A percentile compares a stretch with the other conserved stretches of the same genome.
Conservation (phyloP, 2,888 invertebrate genomes). For the Strigamia maritima region DNA sequence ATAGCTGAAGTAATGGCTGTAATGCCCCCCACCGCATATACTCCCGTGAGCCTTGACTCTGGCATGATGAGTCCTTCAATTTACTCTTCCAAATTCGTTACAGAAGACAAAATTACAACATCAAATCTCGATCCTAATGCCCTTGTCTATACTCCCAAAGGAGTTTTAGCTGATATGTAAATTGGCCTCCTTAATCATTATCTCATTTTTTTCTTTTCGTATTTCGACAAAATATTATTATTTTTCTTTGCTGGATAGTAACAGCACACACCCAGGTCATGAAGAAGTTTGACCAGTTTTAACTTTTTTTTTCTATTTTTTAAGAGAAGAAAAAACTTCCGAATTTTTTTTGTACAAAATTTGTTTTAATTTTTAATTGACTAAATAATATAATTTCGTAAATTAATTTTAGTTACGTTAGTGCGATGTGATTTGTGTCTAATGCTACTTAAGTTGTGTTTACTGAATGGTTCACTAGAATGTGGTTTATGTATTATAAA, state of each 20-base stretch:
- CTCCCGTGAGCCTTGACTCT: slow-evolving; percentile 44
- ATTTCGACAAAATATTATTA: not conserved
- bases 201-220: not conserved
- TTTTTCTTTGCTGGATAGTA: not conserved
- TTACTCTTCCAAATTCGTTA: slow-evolving; percentile 46
- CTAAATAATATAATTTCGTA: not conserved
- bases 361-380: not conserved
- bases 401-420: not conserved
- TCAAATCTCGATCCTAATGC: slow-evolving; percentile 83
- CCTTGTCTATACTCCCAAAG: slow-evolving; percentile 82
- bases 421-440: not conserved
- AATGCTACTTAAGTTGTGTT: not conserved
- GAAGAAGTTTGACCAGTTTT: not conserved
- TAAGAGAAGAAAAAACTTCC: too few relatives aligned
- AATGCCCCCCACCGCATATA: slow-evolving; percentile 61
- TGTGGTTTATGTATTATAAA: not conserved
- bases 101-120: slow-evolving; percentile 44
- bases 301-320: not conserved
- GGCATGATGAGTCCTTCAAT: slow-evolving; percentile 44
- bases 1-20: slow-evolving; percentile 91
- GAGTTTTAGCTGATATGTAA: not conserved
- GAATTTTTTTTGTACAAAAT: not conserved
- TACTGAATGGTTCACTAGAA: not conserved
- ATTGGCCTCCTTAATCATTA: not conserved
- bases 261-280: not conserved